Evolutionary conservation across 2,113 vertebrate species (phyloP).

Genomic region (Anas platyrhynchos): DNA sequence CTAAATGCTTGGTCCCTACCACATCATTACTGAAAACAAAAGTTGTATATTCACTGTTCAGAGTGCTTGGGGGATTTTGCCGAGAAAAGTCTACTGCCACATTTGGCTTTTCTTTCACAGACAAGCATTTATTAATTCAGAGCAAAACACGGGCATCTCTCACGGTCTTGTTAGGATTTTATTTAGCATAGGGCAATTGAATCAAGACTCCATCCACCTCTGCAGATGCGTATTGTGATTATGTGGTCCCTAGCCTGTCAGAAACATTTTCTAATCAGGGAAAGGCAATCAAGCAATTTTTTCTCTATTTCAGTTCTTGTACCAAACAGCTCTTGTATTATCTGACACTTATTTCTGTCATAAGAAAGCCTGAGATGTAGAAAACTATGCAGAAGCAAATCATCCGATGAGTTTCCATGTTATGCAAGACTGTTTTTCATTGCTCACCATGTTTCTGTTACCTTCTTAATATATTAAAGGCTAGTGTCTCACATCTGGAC

Average conservation of each 20-base stretch:
- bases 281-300: not conserved
- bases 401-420: not conserved
- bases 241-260: not conserved
- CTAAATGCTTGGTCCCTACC: not conserved
- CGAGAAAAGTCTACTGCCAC: not conserved
- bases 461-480: not conserved
- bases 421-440: not conserved
- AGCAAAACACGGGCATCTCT: not conserved
- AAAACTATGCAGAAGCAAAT: not conserved
- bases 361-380: not conserved
- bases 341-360: not conserved
- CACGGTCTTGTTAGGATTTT: not conserved
- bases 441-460: not conserved
- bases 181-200: not conserved
- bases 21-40: not conserved
- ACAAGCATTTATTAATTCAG: not conserved
- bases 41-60: not conserved
- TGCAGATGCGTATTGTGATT: slow-evolving; percentile 38
- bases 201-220: not conserved
- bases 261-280: not conserved
- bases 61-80: not conserved
- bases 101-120: slow-evolving; percentile 20
- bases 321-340: not conserved
- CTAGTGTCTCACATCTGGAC: not conserved
- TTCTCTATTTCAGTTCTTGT: not conserved